Percentiles rank a stretch among this genome's conserved stretches.
These are phyloP conservation scores for Origma solitaria DNA, from an alignment of 2,113 vertebrate genomes.

Conservation along the genomic window DNA sequence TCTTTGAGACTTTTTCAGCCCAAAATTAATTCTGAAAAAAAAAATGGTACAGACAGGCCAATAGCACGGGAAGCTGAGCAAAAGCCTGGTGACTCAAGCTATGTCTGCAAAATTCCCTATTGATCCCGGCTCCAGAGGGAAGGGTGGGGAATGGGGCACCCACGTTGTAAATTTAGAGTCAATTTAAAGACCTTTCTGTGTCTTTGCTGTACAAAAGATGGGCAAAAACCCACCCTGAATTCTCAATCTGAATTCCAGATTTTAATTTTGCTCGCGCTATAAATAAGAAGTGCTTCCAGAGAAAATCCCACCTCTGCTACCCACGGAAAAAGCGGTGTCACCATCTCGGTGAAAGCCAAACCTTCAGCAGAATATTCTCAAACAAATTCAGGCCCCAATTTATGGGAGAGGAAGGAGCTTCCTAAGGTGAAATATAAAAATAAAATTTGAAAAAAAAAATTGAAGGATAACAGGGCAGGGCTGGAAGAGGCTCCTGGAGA, in stretches of 20 bases:
- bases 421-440: background rate
- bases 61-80: constrained; percentile 35
- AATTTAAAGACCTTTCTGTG: background rate
- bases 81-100: constrained; percentile 36
- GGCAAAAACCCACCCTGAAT: background rate
- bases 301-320: background rate
- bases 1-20: constrained; percentile 74
- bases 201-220: background rate
- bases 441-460: background rate
- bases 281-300: background rate
- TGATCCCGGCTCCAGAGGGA: background rate
- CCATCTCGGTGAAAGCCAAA: background rate
- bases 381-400: background rate
- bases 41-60: constrained; percentile 50
- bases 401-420: background rate
- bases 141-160: background rate
- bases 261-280: background rate
- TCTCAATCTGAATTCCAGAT: background rate
- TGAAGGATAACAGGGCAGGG: background rate
- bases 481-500: background rate
- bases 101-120: constrained; percentile 42
- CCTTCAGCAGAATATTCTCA: background rate
- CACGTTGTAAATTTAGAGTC: background rate
- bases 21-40: constrained; percentile 67
- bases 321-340: background rate